phyloP scores from a whole-genome alignment of 2,888 invertebrate species.

The Tricholauxania praeusta region DNA sequence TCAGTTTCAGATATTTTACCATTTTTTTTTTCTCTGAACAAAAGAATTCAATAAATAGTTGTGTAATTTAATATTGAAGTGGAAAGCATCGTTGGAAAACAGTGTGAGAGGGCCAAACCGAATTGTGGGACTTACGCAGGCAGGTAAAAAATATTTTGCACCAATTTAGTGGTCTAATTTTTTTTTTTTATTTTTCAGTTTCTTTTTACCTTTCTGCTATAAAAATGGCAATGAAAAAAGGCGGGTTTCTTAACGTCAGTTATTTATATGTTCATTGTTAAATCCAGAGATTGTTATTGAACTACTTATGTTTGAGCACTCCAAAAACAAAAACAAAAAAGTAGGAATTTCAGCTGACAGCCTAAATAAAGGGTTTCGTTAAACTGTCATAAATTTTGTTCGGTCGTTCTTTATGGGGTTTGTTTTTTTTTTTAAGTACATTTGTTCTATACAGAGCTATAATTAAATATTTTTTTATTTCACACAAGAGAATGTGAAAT shows the following conservation, averaged over 20 bases:
- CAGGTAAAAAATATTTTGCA: slow-evolving; percentile 27
- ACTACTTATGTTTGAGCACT: neutral
- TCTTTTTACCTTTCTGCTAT: neutral
- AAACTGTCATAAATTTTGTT: slow-evolving; percentile 25
- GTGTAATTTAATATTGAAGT: slow-evolving; percentile 33
- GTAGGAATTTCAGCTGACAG: neutral
- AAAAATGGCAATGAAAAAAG: slow-evolving; percentile 12
- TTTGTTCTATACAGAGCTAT: too few species aligned
- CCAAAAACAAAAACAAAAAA: neutral
- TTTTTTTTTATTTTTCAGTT: neutral
- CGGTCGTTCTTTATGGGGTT: too few species aligned
- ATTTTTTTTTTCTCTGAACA: slow-evolving; percentile 7
- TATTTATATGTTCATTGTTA: slow-evolving; percentile 37
- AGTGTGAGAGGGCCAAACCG: neutral
- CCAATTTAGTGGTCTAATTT: slow-evolving; percentile 31
- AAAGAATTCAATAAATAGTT: slow-evolving; percentile 31
- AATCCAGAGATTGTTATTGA: slow-evolving; percentile 11
- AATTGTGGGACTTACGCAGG: neutral
- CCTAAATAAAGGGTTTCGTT: slow-evolving; percentile 23
- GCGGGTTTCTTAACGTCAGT: slow-evolving; percentile 13
- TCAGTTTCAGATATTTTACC: neutral
- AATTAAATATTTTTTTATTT: too few species aligned
- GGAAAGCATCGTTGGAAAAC: neutral
- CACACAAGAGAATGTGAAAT: too few species aligned
- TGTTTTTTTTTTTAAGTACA: too few species aligned